Base-by-base conservation (phyloP, 1,140 invertebrate genomes). In the Drosophila repletoides region DNA sequence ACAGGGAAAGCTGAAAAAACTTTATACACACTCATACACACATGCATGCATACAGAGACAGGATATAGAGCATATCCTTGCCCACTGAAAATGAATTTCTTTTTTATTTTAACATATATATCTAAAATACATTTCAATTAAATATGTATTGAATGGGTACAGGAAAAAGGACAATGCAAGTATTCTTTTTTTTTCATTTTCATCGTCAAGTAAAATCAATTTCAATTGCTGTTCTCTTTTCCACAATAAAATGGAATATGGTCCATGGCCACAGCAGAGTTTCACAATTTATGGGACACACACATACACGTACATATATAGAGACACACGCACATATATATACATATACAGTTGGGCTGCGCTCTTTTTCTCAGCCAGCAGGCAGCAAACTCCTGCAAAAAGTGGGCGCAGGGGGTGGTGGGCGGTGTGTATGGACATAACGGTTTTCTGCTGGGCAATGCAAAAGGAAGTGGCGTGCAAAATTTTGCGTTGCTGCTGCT, bases 231-330 rank as follows among this genome's bases (percentile, higher is more conserved):
- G 14, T 55, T 61, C 58, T 86, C 66, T 59, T 72, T 70, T 74
- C 52, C 43, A 77, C 61, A 68, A 76, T 69, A 80, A 80, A n/a
- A 67, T 80, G 81, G 68, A 84, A 84, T 86, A 84, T 86, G 81
- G 80, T 84, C 80, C 80, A 84, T 84, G 80, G 80, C 80, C 80
- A 84, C 63, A 70, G 67, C 53, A 86, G 75, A 86, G 79, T 79
- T 64, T 86, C 67, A 75, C 43, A 84, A 80, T 84, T 84, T 80
- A 84, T 84, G 81, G 80, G 79, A 86, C 79, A 83, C 77, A 52
- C 81, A 80, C 79, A 84, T 80, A 83, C 77, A 52, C 81, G 75
- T 80, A 84, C 56, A 58, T 19, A 55, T 19, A 55, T 33, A 67
- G 55, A 56, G 12, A 43, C n/a, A 53, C 43, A 51, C 41, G 15